These are phyloP conservation scores for Vicugna pacos DNA, from an alignment of 2,113 vertebrate species.

Conservation along the genomic window DNA sequence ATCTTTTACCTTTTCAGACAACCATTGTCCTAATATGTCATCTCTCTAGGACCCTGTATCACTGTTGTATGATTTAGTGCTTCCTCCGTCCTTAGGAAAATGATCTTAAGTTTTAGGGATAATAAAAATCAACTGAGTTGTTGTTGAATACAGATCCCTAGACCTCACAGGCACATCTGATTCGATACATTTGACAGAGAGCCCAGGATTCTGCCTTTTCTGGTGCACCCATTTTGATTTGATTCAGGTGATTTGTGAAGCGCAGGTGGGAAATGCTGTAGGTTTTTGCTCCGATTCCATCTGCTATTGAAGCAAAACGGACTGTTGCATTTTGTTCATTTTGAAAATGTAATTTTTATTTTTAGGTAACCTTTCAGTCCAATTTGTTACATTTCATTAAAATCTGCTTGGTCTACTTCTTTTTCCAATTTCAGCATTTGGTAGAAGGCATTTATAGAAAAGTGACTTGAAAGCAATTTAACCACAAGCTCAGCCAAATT, in stretches of 20 bases:
- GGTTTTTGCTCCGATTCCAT: constrained; percentile 13
- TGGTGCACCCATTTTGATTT: background rate
- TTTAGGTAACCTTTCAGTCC: constrained; percentile 73
- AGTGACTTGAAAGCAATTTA: constrained; percentile 78
- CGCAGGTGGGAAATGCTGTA: background rate
- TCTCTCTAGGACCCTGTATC: background rate
- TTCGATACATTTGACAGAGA: background rate
- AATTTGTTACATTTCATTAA: constrained; percentile 76
- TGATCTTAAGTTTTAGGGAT: background rate
- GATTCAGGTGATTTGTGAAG: constrained; percentile 29
- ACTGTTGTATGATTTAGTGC: background rate
- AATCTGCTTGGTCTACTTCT: constrained; percentile 68
- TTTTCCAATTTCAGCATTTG: constrained; percentile 77
- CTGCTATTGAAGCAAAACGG: constrained; percentile 49
- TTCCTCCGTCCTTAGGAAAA: background rate
- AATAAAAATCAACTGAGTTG: background rate
- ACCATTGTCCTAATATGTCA: background rate
- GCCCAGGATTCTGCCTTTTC: background rate
- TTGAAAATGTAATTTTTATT: constrained; percentile 73
- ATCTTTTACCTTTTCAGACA: background rate
- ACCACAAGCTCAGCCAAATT: constrained; percentile 76
- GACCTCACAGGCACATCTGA: background rate
- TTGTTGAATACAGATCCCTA: background rate
- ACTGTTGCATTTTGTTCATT: constrained; percentile 15
- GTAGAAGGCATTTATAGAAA: constrained; percentile 72